These are phyloP conservation scores for Sebastolobus alascanus DNA, from an alignment of 2,797 vertebrate species.

Conservation along the genomic window DNA sequence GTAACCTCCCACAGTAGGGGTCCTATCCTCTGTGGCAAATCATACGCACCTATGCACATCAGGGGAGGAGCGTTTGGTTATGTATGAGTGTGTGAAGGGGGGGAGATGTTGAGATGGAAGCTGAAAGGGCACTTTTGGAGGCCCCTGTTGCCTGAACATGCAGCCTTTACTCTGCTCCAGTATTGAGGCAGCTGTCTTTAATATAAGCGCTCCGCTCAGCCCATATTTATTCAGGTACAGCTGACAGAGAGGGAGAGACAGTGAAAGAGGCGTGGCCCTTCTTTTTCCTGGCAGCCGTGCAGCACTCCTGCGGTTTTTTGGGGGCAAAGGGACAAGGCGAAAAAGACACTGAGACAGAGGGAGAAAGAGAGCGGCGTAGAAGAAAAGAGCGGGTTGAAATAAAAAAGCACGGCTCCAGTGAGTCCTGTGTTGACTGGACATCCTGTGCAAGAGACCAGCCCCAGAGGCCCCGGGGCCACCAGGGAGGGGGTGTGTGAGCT, in stretches of 20 bases:
- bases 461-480: conserved; percentile 58
- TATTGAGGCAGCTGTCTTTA: conserved; percentile 87
- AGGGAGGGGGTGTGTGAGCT: conserved; percentile 62
- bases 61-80: conserved; percentile 45
- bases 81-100: conserved; percentile 23
- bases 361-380: conserved; percentile 33
- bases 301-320: conserved; percentile 77
- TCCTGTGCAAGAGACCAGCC: conserved; percentile 66
- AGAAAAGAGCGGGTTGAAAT: conserved; percentile 53
- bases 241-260: conserved; percentile 74
- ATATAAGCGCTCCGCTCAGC: conserved; percentile 81
- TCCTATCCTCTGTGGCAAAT: conserved; percentile 63
- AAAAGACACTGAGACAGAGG: conserved; percentile 64
- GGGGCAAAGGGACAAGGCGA: conserved; percentile 77
- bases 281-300: conserved; percentile 80
- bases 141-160: conserved; percentile 69
- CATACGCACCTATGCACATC: conserved; percentile 68
- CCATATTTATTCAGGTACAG: conserved; percentile 87
- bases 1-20: conserved; percentile 60
- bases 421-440: conserved; percentile 72
- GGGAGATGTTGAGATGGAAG: conserved; percentile 44
- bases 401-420: conserved; percentile 62
- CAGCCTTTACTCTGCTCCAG: conserved; percentile 63
- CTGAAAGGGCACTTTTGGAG: conserved; percentile 74
- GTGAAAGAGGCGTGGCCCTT: conserved; percentile 73